A percentile compares a stretch with the other conserved stretches of the same genome.
phyloP scores from a whole-genome alignment of 2,113 vertebrate species.

The Elaphurus davidianus region DNA sequence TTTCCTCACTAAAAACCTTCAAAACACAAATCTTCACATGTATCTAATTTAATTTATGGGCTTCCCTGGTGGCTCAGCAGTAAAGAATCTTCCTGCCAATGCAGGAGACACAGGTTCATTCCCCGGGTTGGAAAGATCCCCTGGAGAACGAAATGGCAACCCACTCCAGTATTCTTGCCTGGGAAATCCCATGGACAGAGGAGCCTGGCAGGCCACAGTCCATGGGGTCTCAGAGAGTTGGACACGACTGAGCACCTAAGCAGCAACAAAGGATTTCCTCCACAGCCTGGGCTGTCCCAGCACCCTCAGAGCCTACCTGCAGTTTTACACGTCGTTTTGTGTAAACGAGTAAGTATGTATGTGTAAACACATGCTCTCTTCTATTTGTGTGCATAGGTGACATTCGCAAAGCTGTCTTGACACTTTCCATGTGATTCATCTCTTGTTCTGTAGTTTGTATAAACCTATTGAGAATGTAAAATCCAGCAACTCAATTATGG shows the following conservation, averaged over 20 bases:
- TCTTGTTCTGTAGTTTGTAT: not conserved
- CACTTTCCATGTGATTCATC: not conserved
- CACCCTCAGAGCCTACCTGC: slow-evolving; percentile 79
- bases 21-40: not conserved
- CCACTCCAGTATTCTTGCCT: not conserved
- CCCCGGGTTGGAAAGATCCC: not conserved
- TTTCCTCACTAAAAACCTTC: slow-evolving; percentile 30
- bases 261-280: not conserved
- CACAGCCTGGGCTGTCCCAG: slow-evolving; percentile 56
- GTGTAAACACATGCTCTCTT: slow-evolving; percentile 74
- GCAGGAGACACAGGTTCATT: not conserved
- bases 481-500: not conserved
- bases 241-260: not conserved
- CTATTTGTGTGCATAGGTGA: slow-evolving; percentile 60
- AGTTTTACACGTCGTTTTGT: slow-evolving; percentile 85
- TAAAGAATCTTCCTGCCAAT: not conserved
- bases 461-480: not conserved
- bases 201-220: not conserved
- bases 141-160: not conserved
- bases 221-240: not conserved
- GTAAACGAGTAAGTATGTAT: no score
- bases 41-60: not conserved
- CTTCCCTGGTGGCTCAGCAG: not conserved
- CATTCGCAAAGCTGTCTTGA: not conserved
- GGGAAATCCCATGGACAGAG: not conserved